phyloP scores from a whole-genome alignment of 2,797 vertebrate species.

The Crax fasciolata region DNA sequence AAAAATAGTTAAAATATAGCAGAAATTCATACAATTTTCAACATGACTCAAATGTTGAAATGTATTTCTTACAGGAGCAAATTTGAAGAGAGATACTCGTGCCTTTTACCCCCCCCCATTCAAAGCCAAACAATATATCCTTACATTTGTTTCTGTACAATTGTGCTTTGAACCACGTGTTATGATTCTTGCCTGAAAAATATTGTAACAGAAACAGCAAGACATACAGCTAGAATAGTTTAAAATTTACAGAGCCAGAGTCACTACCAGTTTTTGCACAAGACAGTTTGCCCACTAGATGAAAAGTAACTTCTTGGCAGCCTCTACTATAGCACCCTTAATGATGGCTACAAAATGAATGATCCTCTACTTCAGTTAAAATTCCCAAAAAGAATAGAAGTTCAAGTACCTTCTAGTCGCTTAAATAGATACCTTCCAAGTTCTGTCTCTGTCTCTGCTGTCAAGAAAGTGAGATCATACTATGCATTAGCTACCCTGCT shows the following conservation, averaged over 20 bases:
- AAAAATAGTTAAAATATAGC: neutral
- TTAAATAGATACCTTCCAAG: neutral
- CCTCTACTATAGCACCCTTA: neutral
- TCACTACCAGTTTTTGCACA: neutral
- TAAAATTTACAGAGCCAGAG: constrained; percentile 41
- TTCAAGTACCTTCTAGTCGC: neutral
- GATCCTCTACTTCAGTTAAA: neutral
- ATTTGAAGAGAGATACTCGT: neutral
- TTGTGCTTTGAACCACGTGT: constrained; percentile 36
- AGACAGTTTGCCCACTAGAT: neutral
- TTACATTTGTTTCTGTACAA: neutral
- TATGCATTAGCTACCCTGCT: neutral
- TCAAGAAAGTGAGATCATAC: neutral
- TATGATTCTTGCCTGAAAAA: neutral
- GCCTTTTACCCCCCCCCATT: neutral
- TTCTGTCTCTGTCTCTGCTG: neutral
- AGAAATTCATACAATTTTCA: neutral
- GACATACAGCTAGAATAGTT: constrained; percentile 10
- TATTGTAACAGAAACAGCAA: neutral
- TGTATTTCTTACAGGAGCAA: neutral
- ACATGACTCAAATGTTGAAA: neutral
- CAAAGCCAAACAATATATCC: neutral
- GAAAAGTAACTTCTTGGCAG: neutral
- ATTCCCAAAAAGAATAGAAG: neutral
- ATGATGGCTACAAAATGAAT: neutral